Conservation (phyloP, 2,888 invertebrate genomes). For the Chouioia cunea region DNA sequence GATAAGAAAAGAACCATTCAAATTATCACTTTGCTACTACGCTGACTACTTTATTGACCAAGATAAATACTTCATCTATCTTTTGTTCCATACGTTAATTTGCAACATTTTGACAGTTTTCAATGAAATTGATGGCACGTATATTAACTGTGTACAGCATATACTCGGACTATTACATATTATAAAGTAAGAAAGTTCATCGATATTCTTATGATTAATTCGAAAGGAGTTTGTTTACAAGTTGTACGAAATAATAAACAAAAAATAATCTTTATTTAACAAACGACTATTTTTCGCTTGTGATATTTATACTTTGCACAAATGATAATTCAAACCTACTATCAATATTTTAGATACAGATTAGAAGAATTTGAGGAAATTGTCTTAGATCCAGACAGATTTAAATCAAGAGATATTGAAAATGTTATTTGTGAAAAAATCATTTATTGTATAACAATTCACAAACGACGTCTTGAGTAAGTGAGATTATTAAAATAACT, state of each 20-base stretch:
- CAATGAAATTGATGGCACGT: slow-evolving; percentile 14
- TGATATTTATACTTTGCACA: too few relatives aligned
- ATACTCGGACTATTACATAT: slow-evolving; percentile 27
- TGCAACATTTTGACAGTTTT: not conserved
- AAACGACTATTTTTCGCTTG: not conserved
- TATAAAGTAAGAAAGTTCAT: slow-evolving; percentile 7
- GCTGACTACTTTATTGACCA: slow-evolving; percentile 25
- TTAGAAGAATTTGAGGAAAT: not conserved
- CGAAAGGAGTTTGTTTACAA: too few relatives aligned
- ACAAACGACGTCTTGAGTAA: slow-evolving; percentile 18
- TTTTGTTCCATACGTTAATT: not conserved
- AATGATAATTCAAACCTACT: too few relatives aligned
- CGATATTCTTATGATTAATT: too few relatives aligned
- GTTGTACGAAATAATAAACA: not conserved
- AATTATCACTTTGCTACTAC: not conserved
- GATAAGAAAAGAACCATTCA: not conserved
- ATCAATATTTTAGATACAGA: not conserved
- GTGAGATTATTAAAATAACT: too few relatives aligned
- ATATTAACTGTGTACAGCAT: slow-evolving; percentile 13
- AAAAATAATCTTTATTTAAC: not conserved
- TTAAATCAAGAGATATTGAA: not conserved
- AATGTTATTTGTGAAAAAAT: not conserved
- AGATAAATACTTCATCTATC: slow-evolving; percentile 7
- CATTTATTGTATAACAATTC: slow-evolving; percentile 1
- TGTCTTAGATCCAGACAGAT: not conserved